phyloP scores from a whole-genome alignment of 2,797 vertebrate genomes.

The Typhlichthys eigenmanni region DNA sequence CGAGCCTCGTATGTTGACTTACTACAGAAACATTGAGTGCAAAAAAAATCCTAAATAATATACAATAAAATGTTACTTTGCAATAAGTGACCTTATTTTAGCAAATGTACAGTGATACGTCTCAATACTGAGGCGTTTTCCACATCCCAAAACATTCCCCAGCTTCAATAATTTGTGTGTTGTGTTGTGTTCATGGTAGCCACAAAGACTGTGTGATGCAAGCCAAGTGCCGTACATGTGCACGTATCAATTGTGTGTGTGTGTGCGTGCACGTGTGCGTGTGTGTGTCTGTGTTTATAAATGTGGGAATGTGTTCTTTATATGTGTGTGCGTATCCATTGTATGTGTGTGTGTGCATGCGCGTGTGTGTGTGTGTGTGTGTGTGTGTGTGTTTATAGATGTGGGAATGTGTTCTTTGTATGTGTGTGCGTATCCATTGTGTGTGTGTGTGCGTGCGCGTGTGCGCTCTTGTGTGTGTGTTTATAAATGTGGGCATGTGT shows the following conservation, averaged over 20 bases:
- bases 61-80: too few relatives aligned
- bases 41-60: too few relatives aligned
- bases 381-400: conserved; percentile 5
- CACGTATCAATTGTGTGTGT: neutral
- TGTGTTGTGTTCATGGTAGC: conserved; percentile 7
- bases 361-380: conserved; percentile 12
- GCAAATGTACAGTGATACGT: too few relatives aligned
- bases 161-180: conserved; percentile 36
- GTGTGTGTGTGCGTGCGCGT: neutral
- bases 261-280: neutral
- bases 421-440: too few relatives aligned
- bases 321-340: conserved; percentile 8
- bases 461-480: neutral
- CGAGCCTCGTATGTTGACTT: too few relatives aligned
- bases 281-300: conserved; percentile 13
- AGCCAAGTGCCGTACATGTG: neutral
- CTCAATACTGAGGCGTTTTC: conserved; percentile 7
- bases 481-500: too few relatives aligned
- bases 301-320: conserved; percentile 10
- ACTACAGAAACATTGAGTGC: too few relatives aligned
- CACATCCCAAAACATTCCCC: conserved; percentile 8
- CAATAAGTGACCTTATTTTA: too few relatives aligned
- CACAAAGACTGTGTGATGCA: neutral
- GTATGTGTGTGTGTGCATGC: neutral
- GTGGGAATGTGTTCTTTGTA: too few relatives aligned